Evolutionary conservation across 2,113 vertebrate species (phyloP), one percentile per base, ranked within the genome.

Genomic region (Sisor rabdophorus): DNA sequence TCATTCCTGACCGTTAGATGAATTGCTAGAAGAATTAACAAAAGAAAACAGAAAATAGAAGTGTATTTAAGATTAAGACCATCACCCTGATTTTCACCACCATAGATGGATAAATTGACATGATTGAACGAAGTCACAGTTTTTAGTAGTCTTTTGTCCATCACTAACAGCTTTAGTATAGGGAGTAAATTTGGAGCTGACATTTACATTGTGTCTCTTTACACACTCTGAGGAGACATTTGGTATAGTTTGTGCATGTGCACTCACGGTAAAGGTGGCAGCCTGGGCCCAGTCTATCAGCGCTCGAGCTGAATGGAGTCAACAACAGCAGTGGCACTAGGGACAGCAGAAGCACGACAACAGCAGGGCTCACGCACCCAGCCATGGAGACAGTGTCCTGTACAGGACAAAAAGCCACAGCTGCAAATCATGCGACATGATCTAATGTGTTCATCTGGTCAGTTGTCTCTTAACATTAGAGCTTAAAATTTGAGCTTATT

Each of bases 1-100:
- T 94, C 94, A n/a, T 93, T 96, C 60, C 91, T 91, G 80, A 96
- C 91, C 7, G 93, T 95, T 64, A 94, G 89, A 0, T 95, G 94
- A 84, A 95, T 92, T 28, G 94, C 95, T 95, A 80, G n/a, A 65
- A 32, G 60, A 73, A 52, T 40, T 69, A 60, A 19, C 16, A 20
- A 47, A 20, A 3, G 15, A 6, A 22, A 53, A 36, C 4, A 15
- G 16, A 28, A 47, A 30, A 30, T 71, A n/a, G 36, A 32, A 36
- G 64, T 28, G 15, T 19, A 54, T 58, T 9, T 52, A 52, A 5
- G 11, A 78, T 26, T 11, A 72, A 5, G 11, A 65, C 22, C 7
- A 4, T 65, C 30, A 54, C 8, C 44, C 55, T 56, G 53, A 26
- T 48, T 67, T 58, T 36, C 22, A 16, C 15, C 20, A 17, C 15